Percentiles rank a stretch among this genome's conserved stretches.
Conservation (phyloP, 1,140 invertebrate genomes). For the Bombus superbus region DNA sequence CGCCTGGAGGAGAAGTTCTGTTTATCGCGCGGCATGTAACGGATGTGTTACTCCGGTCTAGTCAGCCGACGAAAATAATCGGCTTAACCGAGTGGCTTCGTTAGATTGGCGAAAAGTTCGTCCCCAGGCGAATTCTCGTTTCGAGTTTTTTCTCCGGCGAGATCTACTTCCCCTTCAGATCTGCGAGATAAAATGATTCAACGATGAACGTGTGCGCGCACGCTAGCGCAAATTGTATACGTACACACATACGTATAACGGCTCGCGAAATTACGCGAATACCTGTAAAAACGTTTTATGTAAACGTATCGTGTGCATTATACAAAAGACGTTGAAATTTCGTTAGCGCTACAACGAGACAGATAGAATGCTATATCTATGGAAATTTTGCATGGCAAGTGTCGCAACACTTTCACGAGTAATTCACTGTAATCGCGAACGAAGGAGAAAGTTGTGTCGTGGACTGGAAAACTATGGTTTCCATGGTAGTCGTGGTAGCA, state of each 20-base stretch:
- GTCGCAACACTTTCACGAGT: not conserved
- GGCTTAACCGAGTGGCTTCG: conserved; percentile 61
- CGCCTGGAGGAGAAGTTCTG: conserved; percentile 41
- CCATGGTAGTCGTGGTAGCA: conserved; percentile 28
- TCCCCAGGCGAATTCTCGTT: conserved; percentile 48
- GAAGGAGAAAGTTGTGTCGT: conserved; percentile 39
- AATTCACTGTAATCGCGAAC: too few species aligned
- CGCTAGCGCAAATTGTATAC: too few species aligned
- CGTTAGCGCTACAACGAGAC: too few species aligned
- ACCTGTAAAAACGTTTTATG: not conserved
- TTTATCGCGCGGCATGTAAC: conserved; percentile 27
- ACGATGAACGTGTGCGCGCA: not conserved
- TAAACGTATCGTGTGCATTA: too few species aligned
- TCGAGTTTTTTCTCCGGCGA: conserved; percentile 31
- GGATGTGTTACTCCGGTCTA: conserved; percentile 43
- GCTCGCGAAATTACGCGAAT: not conserved
- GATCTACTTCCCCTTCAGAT: not conserved
- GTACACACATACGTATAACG: too few species aligned
- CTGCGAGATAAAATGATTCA: not conserved
- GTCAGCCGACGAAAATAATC: conserved; percentile 53
- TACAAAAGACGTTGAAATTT: too few species aligned
- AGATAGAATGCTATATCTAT: not conserved
- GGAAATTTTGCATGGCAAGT: not conserved
- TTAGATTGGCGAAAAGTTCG: conserved; percentile 65
- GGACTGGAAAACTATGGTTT: conserved; percentile 48